phyloP scores from a whole-genome alignment of 2,888 invertebrate genomes.

The Coleophora flavipennella region DNA sequence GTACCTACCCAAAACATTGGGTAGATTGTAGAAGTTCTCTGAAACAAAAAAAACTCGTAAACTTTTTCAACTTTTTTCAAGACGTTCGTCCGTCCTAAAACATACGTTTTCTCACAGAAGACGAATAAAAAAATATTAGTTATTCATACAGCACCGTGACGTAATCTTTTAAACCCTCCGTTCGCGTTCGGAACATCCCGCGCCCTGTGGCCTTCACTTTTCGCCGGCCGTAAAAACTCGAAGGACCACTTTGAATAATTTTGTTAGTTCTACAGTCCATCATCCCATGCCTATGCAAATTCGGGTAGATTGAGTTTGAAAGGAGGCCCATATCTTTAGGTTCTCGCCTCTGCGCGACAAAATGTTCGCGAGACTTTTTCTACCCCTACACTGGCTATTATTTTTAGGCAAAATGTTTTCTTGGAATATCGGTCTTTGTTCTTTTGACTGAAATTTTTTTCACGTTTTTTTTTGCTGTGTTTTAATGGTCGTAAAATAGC shows the following conservation, averaged over 20 bases:
- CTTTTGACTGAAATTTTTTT: too few species aligned
- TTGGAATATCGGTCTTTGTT: too few species aligned
- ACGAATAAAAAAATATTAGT: slow-evolving; percentile 24
- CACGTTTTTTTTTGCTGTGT: too few species aligned
- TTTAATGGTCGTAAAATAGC: too few species aligned
- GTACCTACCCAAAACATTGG: too few species aligned
- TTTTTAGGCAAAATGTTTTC: too few species aligned
- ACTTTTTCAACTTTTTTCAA: too few species aligned
- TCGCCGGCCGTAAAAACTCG: slow-evolving; percentile 38
- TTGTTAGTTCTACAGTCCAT: slow-evolving; percentile 56
- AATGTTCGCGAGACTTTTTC: slow-evolving; percentile 1
- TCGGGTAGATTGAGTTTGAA: slow-evolving; percentile 24
- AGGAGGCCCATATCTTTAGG: slow-evolving; percentile 14
- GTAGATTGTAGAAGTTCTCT: too few species aligned
- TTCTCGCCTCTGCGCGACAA: slow-evolving; percentile 11
- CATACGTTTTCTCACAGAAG: too few species aligned
- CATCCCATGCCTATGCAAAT: slow-evolving; percentile 57
- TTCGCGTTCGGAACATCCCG: slow-evolving; percentile 1
- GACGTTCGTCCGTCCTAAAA: too few species aligned
- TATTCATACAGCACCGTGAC: slow-evolving; percentile 33
- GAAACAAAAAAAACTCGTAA: too few species aligned
- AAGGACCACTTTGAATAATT: slow-evolving; percentile 61
- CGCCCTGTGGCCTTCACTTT: slow-evolving; percentile 25
- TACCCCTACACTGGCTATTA: too few species aligned
- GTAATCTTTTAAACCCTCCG: slow-evolving; percentile 36